phyloP scores from a whole-genome alignment of 2,113 vertebrate genomes.

The Pteronura brasiliensis region DNA sequence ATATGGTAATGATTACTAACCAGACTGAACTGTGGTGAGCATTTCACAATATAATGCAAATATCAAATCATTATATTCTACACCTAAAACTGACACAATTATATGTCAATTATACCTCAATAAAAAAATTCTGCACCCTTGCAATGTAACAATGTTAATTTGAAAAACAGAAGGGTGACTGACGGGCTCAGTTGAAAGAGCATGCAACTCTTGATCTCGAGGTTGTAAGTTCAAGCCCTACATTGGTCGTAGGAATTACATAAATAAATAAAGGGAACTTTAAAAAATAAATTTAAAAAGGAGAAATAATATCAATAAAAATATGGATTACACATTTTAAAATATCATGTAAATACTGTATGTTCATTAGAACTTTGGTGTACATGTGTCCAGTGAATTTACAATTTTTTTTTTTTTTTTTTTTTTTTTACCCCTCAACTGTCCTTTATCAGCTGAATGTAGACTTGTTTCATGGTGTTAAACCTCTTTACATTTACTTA shows the following conservation, averaged over 20 bases:
- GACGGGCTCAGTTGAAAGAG: background rate
- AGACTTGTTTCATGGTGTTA: background rate
- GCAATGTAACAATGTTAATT: background rate
- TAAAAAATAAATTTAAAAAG: background rate
- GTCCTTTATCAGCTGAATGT: background rate
- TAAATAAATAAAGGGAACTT: no score
- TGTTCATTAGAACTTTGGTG: background rate
- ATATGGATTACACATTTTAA: background rate
- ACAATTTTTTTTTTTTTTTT: no score
- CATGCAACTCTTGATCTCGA: no score
- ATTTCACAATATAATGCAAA: background rate
- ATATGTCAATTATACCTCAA: background rate
- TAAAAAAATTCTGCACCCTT: background rate
- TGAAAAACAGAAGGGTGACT: background rate
- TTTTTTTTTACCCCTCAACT: background rate
- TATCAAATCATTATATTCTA: background rate
- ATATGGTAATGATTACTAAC: background rate
- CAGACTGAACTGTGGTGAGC: background rate
- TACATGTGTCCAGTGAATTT: background rate
- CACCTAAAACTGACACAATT: background rate
- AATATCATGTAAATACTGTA: background rate
- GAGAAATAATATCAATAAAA: background rate
- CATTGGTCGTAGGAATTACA: no score
- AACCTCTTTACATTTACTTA: background rate
- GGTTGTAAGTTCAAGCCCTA: no score